Percentiles rank a stretch among this genome's conserved stretches.
Conservation (phyloP, 2,113 vertebrate genomes). For the Fukomys damarensis region DNA sequence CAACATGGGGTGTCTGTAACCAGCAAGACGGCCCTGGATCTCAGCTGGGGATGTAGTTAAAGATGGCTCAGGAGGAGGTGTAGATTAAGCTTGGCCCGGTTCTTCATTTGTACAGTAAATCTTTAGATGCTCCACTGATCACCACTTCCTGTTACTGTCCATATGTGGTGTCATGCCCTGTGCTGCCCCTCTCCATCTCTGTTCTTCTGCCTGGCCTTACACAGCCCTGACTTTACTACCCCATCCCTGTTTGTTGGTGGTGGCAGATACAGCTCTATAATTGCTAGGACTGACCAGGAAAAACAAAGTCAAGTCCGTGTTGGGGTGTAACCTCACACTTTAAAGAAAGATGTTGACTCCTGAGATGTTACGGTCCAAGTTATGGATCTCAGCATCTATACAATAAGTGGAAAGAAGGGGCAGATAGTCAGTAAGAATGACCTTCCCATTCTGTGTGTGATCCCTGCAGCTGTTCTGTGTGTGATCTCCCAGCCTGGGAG, state of each 20-base stretch:
- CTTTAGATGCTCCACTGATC: not conserved
- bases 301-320: not conserved
- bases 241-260: too few relatives aligned
- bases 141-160: not conserved
- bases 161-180: not conserved
- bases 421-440: too few relatives aligned
- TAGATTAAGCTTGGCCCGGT: not conserved
- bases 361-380: too few relatives aligned
- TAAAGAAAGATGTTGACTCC: not conserved
- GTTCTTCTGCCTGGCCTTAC: not conserved
- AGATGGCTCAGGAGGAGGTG: not conserved
- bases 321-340: too few relatives aligned
- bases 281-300: not conserved
- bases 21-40: not conserved
- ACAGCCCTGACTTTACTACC: not conserved
- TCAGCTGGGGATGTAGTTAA: not conserved
- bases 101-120: fast-evolving
- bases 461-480: not conserved
- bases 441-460: not conserved
- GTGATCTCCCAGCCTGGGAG: not conserved
- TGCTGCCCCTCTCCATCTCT: too few relatives aligned
- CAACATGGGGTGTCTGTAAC: not conserved
- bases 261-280: not conserved
- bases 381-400: not conserved
- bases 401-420: not conserved